A percentile compares a stretch with the other conserved stretches of the same genome.
phyloP scores from a whole-genome alignment of 2,113 vertebrate genomes.

The Copsychus sechellarum region DNA sequence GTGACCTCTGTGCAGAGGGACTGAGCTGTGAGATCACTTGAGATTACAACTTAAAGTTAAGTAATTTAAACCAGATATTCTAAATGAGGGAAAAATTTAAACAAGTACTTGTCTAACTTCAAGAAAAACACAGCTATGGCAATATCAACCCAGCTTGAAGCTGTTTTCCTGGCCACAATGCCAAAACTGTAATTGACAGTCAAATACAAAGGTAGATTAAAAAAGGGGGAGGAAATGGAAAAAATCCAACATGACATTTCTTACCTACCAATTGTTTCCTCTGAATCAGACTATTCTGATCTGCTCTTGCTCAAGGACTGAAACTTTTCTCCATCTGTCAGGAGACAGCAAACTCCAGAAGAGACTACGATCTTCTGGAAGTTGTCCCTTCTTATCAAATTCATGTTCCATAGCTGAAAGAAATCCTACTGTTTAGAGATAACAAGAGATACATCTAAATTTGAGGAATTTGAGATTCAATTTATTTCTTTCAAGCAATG shows the following conservation, averaged over 20 bases:
- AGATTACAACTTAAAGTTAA: background rate
- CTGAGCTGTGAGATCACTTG: background rate
- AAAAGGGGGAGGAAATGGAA: conserved; percentile 9
- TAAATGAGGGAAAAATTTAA: background rate
- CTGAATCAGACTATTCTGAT: conserved; percentile 11
- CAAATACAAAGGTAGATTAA: conserved; percentile 4
- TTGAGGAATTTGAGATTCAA: background rate
- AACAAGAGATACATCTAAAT: background rate
- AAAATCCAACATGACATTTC: background rate
- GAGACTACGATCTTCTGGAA: background rate
- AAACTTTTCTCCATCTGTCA: conserved; percentile 10
- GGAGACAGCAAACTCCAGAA: conserved; percentile 18
- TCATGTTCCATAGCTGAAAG: background rate
- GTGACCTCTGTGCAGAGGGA: background rate
- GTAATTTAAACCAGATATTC: background rate
- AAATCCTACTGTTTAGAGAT: conserved; percentile 15
- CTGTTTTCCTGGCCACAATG: background rate
- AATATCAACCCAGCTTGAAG: background rate
- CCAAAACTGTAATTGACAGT: background rate
- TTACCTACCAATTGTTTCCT: conserved; percentile 52
- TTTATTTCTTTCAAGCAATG: background rate
- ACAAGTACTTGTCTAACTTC: background rate
- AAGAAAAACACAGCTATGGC: background rate
- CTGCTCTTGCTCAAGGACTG: background rate
- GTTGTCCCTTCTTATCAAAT: background rate